These are phyloP conservation scores for Hetaerina titia DNA, from an alignment of 2,888 invertebrate species.

Conservation along the genomic window DNA sequence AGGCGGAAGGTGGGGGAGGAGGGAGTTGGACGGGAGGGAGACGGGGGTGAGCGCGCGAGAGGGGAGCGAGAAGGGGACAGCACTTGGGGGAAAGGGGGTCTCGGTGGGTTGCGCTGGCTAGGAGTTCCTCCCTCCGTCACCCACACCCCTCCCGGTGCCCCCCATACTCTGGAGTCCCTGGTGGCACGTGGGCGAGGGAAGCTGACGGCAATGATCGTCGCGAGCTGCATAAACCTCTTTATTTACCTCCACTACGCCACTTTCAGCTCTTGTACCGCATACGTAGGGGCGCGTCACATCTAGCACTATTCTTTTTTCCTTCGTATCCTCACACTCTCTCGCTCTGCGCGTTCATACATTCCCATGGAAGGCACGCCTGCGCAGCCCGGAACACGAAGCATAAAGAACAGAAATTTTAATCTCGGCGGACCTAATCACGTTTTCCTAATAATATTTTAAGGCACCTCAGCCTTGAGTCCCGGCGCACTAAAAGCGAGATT, in stretches of 20 bases:
- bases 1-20: not conserved
- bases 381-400: no score
- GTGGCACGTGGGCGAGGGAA: constrained; percentile 51
- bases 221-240: constrained; percentile 60
- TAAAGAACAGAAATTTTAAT: no score
- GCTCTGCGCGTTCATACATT: not conserved
- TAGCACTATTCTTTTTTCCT: not conserved
- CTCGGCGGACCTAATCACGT: no score
- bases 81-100: no score
- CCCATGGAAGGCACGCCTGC: not conserved
- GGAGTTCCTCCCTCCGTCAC: no score
- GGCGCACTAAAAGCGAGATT: no score
- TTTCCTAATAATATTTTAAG: no score
- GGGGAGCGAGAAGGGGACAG: no score
- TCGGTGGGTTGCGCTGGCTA: not conserved
- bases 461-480: no score
- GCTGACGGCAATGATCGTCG: constrained; percentile 58
- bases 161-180: not conserved
- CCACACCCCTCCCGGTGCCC: not conserved
- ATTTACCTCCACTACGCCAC: constrained; percentile 40
- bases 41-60: not conserved
- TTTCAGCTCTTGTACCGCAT: not conserved
- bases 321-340: not conserved
- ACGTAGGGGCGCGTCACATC: constrained; percentile 7
- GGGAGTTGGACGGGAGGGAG: not conserved